These are phyloP conservation scores for Vollenhovia emeryi DNA, from an alignment of 1,140 invertebrate species.

Conservation along the genomic window DNA sequence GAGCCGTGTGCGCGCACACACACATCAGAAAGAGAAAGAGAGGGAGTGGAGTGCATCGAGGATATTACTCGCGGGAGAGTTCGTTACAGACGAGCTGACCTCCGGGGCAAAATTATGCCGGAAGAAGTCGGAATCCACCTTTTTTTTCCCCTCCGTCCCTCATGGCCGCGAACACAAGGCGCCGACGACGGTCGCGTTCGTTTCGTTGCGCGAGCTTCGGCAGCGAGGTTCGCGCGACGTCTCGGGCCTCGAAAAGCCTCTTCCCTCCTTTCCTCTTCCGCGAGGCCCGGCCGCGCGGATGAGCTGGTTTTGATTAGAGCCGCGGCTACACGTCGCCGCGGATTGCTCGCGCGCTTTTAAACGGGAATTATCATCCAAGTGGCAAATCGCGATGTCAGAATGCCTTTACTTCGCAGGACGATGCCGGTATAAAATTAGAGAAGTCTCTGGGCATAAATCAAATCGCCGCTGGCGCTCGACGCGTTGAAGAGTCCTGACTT, in stretches of 20 bases:
- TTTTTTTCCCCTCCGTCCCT: constrained; percentile 42
- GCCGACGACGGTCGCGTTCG: constrained; percentile 24
- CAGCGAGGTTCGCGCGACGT: constrained; percentile 9
- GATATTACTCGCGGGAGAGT: constrained; percentile 74
- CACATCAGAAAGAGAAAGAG: constrained; percentile 12
- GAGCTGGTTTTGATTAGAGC: constrained; percentile 27
- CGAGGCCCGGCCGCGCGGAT: not conserved
- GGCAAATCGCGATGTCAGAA: not conserved
- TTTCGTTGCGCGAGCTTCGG: constrained; percentile 21
- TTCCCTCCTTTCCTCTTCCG: not conserved
- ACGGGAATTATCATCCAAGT: constrained; percentile 6
- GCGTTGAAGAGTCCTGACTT: constrained; percentile 20
- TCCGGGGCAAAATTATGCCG: constrained; percentile 75
- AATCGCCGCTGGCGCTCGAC: not conserved
- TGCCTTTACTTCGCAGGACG: not conserved
- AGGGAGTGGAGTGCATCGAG: constrained; percentile 57
- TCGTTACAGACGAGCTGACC: constrained; percentile 76
- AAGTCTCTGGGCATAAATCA: constrained; percentile 16
- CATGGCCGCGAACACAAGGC: constrained; percentile 33
- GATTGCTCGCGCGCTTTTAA: constrained; percentile 17
- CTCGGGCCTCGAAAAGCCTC: constrained; percentile 22
- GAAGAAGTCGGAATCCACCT: constrained; percentile 71
- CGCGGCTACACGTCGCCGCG: constrained; percentile 11
- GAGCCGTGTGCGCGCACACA: constrained; percentile 15
- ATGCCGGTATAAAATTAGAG: not conserved